phyloP scores from a whole-genome alignment of 2,888 invertebrate species.

The Eupithecia subfuscata region DNA sequence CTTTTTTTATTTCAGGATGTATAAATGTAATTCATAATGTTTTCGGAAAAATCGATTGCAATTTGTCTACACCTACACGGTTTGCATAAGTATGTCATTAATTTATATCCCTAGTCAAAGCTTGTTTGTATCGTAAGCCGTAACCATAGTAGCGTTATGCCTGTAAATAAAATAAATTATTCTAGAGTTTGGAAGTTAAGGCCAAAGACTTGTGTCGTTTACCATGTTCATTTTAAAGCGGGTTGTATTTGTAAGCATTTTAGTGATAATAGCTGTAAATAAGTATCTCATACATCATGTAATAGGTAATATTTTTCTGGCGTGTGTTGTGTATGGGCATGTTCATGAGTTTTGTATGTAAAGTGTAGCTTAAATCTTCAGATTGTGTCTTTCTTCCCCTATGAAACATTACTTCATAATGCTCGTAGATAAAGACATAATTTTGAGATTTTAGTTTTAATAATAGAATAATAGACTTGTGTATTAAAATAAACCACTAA shows the following conservation, averaged over 20 bases:
- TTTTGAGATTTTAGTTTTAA: background rate
- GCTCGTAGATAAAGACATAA: background rate
- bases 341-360: background rate
- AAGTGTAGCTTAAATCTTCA: background rate
- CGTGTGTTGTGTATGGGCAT: background rate
- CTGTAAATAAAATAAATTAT: slow-evolving; percentile 45
- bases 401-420: background rate
- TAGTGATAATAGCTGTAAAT: background rate
- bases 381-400: background rate
- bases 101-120: slow-evolving; percentile 57
- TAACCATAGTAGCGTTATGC: slow-evolving; percentile 16
- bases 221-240: background rate
- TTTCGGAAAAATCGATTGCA: slow-evolving; percentile 17
- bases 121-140: slow-evolving; percentile 42
- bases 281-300: background rate
- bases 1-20: background rate
- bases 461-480: background rate
- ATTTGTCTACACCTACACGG: slow-evolving; percentile 19
- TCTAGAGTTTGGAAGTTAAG: slow-evolving; percentile 47
- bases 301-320: background rate
- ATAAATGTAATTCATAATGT: slow-evolving; percentile 1
- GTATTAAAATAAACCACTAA: background rate
- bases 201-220: slow-evolving; percentile 54
- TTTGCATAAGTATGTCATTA: slow-evolving; percentile 16
- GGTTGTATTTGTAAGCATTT: background rate